Percentiles rank a stretch among this genome's conserved stretches.
These are phyloP conservation scores for Chelon labrosus DNA, from an alignment of 2,797 vertebrate species.

Conservation along the genomic window DNA sequence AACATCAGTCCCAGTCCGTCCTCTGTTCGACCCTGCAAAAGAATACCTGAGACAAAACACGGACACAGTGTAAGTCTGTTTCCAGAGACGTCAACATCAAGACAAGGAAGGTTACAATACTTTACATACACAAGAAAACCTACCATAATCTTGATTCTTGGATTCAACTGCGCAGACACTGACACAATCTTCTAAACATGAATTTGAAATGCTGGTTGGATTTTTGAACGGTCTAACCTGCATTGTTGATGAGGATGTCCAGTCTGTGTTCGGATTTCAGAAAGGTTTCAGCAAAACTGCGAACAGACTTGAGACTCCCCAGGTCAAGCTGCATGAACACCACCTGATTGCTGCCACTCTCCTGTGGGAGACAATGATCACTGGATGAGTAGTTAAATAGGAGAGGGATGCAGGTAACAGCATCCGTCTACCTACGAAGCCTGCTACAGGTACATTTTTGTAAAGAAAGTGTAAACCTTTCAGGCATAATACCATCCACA, in stretches of 20 bases:
- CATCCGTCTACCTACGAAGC: background rate
- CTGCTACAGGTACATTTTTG: background rate
- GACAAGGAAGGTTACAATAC: background rate
- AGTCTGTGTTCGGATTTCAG: constrained; percentile 88
- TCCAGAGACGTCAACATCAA: background rate
- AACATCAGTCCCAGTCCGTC: constrained; percentile 89
- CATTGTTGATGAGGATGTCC: constrained; percentile 94
- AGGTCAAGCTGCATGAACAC: constrained; percentile 91
- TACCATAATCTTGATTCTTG: background rate
- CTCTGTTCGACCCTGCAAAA: constrained; percentile 78
- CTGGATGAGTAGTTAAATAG: background rate
- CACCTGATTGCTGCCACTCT: constrained; percentile 88
- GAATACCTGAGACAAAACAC: constrained; percentile 18
- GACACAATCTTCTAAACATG: background rate
- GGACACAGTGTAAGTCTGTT: background rate
- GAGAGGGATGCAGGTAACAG: background rate
- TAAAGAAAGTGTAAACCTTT: background rate
- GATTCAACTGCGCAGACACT: background rate
- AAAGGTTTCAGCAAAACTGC: constrained; percentile 87
- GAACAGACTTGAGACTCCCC: constrained; percentile 87
- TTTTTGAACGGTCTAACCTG: constrained; percentile 80
- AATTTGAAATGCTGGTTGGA: background rate
- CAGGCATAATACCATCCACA: background rate
- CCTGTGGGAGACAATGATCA: constrained; percentile 73
- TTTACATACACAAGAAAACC: background rate